Percentiles rank a stretch among this genome's conserved stretches.
Conservation (phyloP, 2,888 invertebrate genomes). For the Eristalis pertinax region DNA sequence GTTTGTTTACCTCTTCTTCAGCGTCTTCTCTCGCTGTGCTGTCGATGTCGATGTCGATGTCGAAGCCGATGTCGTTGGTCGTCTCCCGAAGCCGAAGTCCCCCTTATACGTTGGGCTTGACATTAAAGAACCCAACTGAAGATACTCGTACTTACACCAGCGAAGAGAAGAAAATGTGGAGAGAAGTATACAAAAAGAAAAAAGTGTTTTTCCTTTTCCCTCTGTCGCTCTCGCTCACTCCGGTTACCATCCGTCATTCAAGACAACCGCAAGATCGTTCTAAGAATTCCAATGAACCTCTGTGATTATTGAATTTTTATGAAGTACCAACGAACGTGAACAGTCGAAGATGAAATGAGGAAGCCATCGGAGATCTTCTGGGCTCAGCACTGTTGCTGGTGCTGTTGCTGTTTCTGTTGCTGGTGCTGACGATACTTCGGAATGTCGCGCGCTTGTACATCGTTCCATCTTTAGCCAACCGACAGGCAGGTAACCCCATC, state of each 20-base stretch:
- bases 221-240: conserved; percentile 66
- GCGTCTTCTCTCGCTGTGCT: conserved; percentile 59
- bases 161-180: conserved; percentile 2
- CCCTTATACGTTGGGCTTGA: conserved; percentile 15
- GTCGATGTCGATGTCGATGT: conserved; percentile 23
- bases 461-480: conserved; percentile 70
- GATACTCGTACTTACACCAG: not conserved
- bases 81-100: conserved; percentile 24
- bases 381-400: conserved; percentile 33
- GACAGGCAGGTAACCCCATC: conserved; percentile 56
- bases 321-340: conserved; percentile 72
- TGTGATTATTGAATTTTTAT: conserved; percentile 72
- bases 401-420: not conserved
- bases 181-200: not conserved
- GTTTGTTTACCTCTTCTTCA: conserved; percentile 49
- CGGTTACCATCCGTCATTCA: conserved; percentile 68
- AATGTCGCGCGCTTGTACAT: conserved; percentile 68
- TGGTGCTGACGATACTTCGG: conserved; percentile 63
- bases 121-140: not conserved
- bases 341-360: conserved; percentile 72
- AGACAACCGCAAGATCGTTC: conserved; percentile 73
- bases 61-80: not conserved
- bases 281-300: conserved; percentile 72
- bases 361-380: conserved; percentile 72
- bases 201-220: conserved; percentile 55